Percentiles rank a stretch among this genome's conserved stretches.
Conservation (phyloP, 37 sponge, comb jelly and placozoan species). For the Theonella swinhoei region DNA sequence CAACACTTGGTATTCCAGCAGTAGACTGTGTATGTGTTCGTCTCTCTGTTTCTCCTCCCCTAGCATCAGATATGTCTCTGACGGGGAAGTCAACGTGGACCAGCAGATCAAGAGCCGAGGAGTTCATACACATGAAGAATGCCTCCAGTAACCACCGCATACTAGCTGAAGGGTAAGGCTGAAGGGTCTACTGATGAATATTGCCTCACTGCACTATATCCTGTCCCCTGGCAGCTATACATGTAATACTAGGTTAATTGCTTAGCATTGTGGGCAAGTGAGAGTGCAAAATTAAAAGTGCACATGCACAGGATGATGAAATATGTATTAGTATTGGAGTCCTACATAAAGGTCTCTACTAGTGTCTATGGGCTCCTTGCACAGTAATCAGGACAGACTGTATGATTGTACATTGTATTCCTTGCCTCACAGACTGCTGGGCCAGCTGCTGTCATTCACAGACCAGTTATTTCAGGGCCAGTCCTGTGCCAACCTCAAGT, state of each 20-base stretch:
- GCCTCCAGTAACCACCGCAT: conserved; percentile 50
- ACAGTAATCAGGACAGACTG: too few species aligned
- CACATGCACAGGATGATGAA: too few species aligned
- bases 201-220: too few species aligned
- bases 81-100: conserved; percentile 61
- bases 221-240: neutral
- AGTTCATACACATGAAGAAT: conserved; percentile 51
- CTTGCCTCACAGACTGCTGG: conserved; percentile 45
- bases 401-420: neutral
- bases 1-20: too few species aligned
- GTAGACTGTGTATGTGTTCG: neutral
- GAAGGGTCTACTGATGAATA: too few species aligned
- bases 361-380: too few species aligned
- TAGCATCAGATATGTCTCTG: conserved; percentile 79
- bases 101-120: conserved; percentile 38
- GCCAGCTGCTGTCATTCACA: conserved; percentile 70
- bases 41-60: neutral
- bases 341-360: too few species aligned
- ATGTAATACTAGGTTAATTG: neutral
- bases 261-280: neutral
- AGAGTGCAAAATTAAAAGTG: too few species aligned
- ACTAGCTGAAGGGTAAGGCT: conserved; percentile 69
- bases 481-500: conserved; percentile 52
- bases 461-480: conserved; percentile 68
- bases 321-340: too few species aligned